These are phyloP conservation scores for Eueremaeus valkanovi DNA, from an alignment of 2,888 invertebrate genomes.

Conservation along the genomic window DNA sequence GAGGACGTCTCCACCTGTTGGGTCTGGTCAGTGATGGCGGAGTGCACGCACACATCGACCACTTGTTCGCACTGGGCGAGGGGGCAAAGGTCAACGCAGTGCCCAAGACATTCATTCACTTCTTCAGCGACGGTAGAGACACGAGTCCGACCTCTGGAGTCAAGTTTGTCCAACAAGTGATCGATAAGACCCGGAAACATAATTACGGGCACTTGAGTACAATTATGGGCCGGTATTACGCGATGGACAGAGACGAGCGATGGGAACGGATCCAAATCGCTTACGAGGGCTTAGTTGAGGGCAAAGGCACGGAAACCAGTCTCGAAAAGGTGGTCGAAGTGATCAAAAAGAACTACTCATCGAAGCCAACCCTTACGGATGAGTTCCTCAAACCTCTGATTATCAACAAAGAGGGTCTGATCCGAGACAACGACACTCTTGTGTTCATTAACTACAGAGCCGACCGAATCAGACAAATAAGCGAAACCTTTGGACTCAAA, in stretches of 20 bases:
- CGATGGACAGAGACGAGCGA: slow-evolving; percentile 54
- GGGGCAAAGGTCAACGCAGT: slow-evolving; percentile 53
- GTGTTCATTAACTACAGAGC: slow-evolving; percentile 55
- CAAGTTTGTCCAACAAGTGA: slow-evolving; percentile 46
- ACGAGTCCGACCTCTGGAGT: slow-evolving; percentile 53
- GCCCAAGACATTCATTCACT: slow-evolving; percentile 53
- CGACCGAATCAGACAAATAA: slow-evolving; percentile 55
- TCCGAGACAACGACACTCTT: slow-evolving; percentile 53
- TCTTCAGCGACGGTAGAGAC: slow-evolving; percentile 54
- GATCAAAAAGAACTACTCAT: slow-evolving; percentile 49
- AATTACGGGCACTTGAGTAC: slow-evolving; percentile 50
- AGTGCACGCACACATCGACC: slow-evolving; percentile 55
- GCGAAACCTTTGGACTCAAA: slow-evolving; percentile 51
- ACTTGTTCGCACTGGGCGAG: slow-evolving; percentile 53
- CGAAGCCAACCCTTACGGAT: slow-evolving; percentile 53
- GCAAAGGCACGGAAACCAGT: slow-evolving; percentile 51
- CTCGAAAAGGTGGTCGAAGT: slow-evolving; percentile 48
- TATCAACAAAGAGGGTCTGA: slow-evolving; percentile 49
- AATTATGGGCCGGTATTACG: slow-evolving; percentile 54
- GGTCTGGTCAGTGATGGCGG: slow-evolving; percentile 54
- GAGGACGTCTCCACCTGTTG: slow-evolving; percentile 53
- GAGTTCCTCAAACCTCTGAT: slow-evolving; percentile 55
- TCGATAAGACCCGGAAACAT: slow-evolving; percentile 45
- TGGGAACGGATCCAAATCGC: slow-evolving; percentile 52
- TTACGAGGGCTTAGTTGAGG: slow-evolving; percentile 54